These are phyloP conservation scores for Salvelinus alpinus DNA, from an alignment of 2,113 vertebrate species.

Conservation along the genomic window DNA sequence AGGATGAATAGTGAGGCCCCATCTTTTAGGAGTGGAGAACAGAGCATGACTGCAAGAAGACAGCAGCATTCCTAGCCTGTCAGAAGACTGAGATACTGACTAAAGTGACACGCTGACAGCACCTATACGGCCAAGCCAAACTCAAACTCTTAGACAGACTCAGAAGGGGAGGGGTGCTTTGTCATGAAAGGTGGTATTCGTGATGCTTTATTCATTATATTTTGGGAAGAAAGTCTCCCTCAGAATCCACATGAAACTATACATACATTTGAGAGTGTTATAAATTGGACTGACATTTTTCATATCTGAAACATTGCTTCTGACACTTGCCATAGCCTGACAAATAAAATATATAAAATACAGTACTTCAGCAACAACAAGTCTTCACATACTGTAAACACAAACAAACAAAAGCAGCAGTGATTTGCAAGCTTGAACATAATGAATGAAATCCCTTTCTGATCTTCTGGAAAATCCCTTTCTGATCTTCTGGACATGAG, in stretches of 20 bases:
- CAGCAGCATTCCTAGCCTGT: not conserved
- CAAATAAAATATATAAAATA: too few species aligned
- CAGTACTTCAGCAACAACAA: not conserved
- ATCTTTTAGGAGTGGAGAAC: not conserved
- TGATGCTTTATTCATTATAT: constrained; percentile 10
- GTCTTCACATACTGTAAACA: not conserved
- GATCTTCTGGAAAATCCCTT: constrained; percentile 1
- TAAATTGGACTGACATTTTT: not conserved
- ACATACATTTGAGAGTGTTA: too few species aligned
- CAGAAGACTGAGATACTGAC: not conserved
- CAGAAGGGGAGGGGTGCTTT: constrained; percentile 1
- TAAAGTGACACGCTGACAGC: constrained; percentile 17
- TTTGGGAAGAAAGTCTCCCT: not conserved
- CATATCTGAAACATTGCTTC: not conserved
- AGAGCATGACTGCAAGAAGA: constrained; percentile 21
- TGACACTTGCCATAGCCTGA: not conserved
- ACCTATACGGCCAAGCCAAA: not conserved
- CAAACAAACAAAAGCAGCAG: not conserved
- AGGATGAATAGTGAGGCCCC: not conserved
- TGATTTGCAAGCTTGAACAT: not conserved
- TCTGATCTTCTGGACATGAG: not conserved
- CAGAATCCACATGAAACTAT: not conserved
- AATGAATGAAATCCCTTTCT: not conserved
- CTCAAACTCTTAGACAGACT: not conserved
- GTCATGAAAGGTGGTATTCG: not conserved